phyloP scores from a whole-genome alignment of 2,797 vertebrate genomes.

The Amniataba percoides region DNA sequence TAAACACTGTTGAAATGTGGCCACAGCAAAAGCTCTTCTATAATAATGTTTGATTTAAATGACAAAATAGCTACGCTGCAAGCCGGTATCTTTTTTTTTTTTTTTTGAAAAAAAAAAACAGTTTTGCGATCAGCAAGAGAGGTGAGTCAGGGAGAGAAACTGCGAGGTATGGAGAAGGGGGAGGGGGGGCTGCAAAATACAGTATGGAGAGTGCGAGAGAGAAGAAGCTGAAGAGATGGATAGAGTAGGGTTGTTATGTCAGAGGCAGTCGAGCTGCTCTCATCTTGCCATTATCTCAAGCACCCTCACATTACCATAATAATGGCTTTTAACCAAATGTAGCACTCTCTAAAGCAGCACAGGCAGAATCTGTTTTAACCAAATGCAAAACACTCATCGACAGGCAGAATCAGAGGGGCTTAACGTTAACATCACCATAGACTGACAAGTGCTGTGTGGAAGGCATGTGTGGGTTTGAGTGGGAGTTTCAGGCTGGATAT shows the following conservation, averaged over 20 bases:
- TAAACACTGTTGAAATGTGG: slow-evolving; percentile 60
- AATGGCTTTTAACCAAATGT: slow-evolving; percentile 88
- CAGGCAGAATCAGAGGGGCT: slow-evolving; percentile 74
- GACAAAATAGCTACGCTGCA: slow-evolving; percentile 58
- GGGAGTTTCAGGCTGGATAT: slow-evolving; percentile 75
- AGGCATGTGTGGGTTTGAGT: slow-evolving; percentile 78
- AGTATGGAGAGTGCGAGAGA: slow-evolving; percentile 58
- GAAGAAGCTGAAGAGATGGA: slow-evolving; percentile 78
- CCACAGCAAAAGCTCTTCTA: slow-evolving; percentile 44
- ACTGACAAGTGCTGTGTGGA: slow-evolving; percentile 68
- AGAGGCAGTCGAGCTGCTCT: slow-evolving; percentile 85
- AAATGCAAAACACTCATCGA: slow-evolving; percentile 83
- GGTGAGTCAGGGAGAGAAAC: slow-evolving; percentile 70
- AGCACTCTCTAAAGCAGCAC: slow-evolving; percentile 82
- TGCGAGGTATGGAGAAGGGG: slow-evolving; percentile 43
- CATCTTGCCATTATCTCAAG: slow-evolving; percentile 87
- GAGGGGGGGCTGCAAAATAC: slow-evolving; percentile 45
- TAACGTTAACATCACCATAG: slow-evolving; percentile 72
- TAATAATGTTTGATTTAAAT: slow-evolving; percentile 68
- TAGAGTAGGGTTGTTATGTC: slow-evolving; percentile 84
- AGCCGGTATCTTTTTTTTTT: slow-evolving; percentile 25
- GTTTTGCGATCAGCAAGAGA: slow-evolving; percentile 59
- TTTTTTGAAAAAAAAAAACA: slow-evolving; percentile 13
- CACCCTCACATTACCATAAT: slow-evolving; percentile 87
- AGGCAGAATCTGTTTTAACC: slow-evolving; percentile 80